phyloP scores from a whole-genome alignment of 2,797 vertebrate genomes.

The Bovichtus variegatus region DNA sequence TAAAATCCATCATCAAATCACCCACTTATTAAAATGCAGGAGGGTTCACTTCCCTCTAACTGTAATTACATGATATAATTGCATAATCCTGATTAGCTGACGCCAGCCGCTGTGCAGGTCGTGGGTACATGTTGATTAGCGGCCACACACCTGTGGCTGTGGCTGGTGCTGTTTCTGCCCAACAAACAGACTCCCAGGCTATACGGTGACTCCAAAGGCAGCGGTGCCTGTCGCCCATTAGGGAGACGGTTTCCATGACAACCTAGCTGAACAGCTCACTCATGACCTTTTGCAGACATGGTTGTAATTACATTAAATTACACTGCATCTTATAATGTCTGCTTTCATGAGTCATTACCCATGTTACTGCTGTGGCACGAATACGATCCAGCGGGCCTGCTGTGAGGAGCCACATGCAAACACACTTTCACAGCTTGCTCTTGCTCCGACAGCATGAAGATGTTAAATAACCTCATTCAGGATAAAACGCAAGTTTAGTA shows the following conservation, averaged over 20 bases:
- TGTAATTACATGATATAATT: conserved; percentile 23
- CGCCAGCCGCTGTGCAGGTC: conserved; percentile 3
- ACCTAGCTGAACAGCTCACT: conserved; percentile 64
- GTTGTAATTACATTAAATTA: conserved; percentile 71
- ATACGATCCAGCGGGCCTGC: conserved; percentile 26
- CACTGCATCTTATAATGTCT: conserved; percentile 54
- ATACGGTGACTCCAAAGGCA: conserved; percentile 49
- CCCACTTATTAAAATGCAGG: background rate
- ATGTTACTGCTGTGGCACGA: conserved; percentile 11
- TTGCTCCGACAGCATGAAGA: background rate
- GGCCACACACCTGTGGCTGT: conserved; percentile 21
- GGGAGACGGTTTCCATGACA: conserved; percentile 72
- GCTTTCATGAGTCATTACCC: conserved; percentile 61
- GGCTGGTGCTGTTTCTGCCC: conserved; percentile 3
- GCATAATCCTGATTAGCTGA: conserved; percentile 11
- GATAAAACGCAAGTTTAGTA: background rate
- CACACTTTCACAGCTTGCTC: conserved; percentile 18
- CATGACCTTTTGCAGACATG: conserved; percentile 72
- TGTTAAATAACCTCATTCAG: background rate
- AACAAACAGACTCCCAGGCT: conserved; percentile 31
- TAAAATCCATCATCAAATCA: background rate
- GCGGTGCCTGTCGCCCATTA: conserved; percentile 37
- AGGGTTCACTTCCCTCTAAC: background rate
- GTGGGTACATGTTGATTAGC: conserved; percentile 9
- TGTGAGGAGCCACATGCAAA: conserved; percentile 25